These are phyloP conservation scores for Dasypogon diadema DNA, from an alignment of 2,888 invertebrate species.

Conservation along the genomic window DNA sequence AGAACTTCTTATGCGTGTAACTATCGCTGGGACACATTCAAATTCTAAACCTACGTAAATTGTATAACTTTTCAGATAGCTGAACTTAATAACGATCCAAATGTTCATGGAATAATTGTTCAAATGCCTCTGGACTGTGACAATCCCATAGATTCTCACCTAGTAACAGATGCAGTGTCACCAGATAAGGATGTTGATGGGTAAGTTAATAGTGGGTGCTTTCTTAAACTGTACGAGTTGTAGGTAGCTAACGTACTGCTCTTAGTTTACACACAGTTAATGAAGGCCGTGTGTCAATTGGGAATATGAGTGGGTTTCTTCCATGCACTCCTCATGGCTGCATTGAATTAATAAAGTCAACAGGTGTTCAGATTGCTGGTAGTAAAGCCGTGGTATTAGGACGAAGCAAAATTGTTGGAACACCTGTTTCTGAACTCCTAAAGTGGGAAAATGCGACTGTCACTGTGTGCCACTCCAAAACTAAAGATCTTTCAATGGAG, in stretches of 20 bases:
- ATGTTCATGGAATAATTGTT: slow-evolving; percentile 94
- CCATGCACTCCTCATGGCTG: slow-evolving; percentile 98
- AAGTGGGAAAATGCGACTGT: slow-evolving; percentile 98
- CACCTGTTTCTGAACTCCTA: slow-evolving; percentile 92
- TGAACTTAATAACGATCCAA: slow-evolving; percentile 82
- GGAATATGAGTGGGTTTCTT: slow-evolving; percentile 89
- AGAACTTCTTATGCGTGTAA: slow-evolving; percentile 70
- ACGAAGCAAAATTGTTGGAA: slow-evolving; percentile 97
- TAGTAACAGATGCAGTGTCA: slow-evolving; percentile 87
- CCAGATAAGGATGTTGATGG: slow-evolving; percentile 97
- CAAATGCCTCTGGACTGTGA: slow-evolving; percentile 94
- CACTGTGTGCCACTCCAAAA: slow-evolving; percentile 96
- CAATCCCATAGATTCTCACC: slow-evolving; percentile 85
- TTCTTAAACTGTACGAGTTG: slow-evolving; percentile 5
- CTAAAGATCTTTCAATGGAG: slow-evolving; percentile 81
- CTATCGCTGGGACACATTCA: slow-evolving; percentile 43
- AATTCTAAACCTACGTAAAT: background rate
- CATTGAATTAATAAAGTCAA: slow-evolving; percentile 88
- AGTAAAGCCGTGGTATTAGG: slow-evolving; percentile 94
- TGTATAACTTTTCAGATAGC: slow-evolving; percentile 60
- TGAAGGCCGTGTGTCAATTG: slow-evolving; percentile 91
- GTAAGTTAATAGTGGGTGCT: slow-evolving; percentile 71
- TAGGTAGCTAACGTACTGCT: no score
- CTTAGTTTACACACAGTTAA: slow-evolving; percentile 91
- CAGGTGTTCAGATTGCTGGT: slow-evolving; percentile 83